phyloP scores from a whole-genome alignment of 2,888 invertebrate genomes.

The Pocota personata region DNA sequence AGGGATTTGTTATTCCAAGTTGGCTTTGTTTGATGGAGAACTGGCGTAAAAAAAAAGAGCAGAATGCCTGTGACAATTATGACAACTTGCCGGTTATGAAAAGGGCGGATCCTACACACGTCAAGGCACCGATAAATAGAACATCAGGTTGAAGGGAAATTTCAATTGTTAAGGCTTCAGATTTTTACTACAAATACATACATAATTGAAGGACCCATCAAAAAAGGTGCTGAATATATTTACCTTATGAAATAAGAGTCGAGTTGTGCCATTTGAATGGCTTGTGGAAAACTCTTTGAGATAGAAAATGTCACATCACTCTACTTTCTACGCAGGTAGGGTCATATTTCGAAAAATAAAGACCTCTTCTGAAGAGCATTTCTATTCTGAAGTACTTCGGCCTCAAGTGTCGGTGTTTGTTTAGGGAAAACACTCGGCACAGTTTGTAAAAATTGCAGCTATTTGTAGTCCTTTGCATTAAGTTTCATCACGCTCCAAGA shows the following conservation, averaged over 20 bases:
- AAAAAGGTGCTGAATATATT: constrained; percentile 16
- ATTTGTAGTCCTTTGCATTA: constrained; percentile 28
- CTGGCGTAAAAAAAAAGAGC: constrained; percentile 17
- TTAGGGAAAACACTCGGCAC: constrained; percentile 62
- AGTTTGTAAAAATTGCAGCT: constrained; percentile 52
- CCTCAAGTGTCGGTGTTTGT: constrained; percentile 45
- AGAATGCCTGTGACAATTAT: constrained; percentile 64
- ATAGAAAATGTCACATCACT: constrained; percentile 54
- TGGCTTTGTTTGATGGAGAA: constrained; percentile 46
- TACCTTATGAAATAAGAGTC: constrained; percentile 51
- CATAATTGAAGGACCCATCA: constrained; percentile 4
- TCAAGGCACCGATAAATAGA: constrained; percentile 20
- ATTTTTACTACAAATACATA: too few species aligned
- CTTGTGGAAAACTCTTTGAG: constrained; percentile 34
- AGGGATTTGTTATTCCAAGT: constrained; percentile 23
- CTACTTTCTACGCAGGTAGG: constrained; percentile 47
- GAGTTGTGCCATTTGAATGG: constrained; percentile 23
- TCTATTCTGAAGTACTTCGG: not conserved
- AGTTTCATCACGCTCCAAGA: constrained; percentile 36
- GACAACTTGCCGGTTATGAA: constrained; percentile 50
- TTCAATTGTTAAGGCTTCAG: not conserved
- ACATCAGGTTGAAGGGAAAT: constrained; percentile 34
- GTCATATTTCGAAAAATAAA: constrained; percentile 20
- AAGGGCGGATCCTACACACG: constrained; percentile 44
- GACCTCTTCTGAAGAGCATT: not conserved